phyloP scores from a whole-genome alignment of 92 coral and sea anemone species.

The Palythoa grandiflora region DNA sequence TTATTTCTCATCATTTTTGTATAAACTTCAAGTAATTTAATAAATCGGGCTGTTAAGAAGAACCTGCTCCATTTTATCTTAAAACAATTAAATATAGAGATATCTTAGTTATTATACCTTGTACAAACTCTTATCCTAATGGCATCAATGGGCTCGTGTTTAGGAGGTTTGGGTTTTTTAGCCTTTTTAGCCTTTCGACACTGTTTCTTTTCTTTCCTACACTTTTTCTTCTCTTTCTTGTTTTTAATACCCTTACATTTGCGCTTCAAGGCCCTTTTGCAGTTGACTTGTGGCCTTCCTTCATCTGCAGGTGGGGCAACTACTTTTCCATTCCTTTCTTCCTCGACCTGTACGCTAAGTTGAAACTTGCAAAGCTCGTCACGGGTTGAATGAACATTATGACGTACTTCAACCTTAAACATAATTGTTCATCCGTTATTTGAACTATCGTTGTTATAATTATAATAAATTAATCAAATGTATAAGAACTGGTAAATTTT shows the following conservation, averaged over 20 bases:
- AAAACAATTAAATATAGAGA: no score
- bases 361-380: slow-evolving; percentile 87
- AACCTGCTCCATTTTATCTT: no score
- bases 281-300: slow-evolving; percentile 20
- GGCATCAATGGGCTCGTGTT: slow-evolving; percentile 71
- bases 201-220: slow-evolving; percentile 41
- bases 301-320: slow-evolving; percentile 45
- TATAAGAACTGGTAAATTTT: no score
- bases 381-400: slow-evolving; percentile 82
- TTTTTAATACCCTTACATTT: not conserved
- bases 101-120: slow-evolving; percentile 53
- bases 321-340: slow-evolving; percentile 43
- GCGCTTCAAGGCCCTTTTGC: slow-evolving; percentile 20
- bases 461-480: no score
- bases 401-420: slow-evolving; percentile 79
- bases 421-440: not conserved
- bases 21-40: no score
- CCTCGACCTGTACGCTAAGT: slow-evolving; percentile 65
- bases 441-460: not conserved
- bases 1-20: no score
- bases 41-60: no score
- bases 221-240: slow-evolving; percentile 38
- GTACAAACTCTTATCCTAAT: slow-evolving; percentile 74
- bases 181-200: not conserved
- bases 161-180: slow-evolving; percentile 33